These are phyloP conservation scores for Ptychoptera albimana DNA, from an alignment of 2,888 invertebrate species.

Conservation along the genomic window DNA sequence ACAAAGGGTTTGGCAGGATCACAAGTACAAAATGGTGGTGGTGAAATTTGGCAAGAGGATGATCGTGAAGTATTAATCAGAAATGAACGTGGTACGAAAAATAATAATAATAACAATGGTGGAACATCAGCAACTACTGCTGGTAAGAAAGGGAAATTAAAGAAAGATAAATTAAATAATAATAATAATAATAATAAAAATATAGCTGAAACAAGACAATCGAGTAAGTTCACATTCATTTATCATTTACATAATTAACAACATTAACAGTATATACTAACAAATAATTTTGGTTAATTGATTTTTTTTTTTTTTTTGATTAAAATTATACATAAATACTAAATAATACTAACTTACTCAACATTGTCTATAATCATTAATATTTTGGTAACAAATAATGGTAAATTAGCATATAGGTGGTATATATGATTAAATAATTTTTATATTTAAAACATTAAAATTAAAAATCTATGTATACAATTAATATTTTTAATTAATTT, in stretches of 20 bases:
- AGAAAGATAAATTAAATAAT: conserved; percentile 20
- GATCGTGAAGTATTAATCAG: conserved; percentile 66
- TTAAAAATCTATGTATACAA: no score
- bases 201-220: background rate
- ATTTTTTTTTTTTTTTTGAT: no score
- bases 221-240: no score
- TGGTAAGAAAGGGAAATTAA: conserved; percentile 21
- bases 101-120: conserved; percentile 30
- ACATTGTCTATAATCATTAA: background rate
- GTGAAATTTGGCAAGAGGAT: conserved; percentile 64
- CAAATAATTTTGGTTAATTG: no score
- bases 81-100: conserved; percentile 62
- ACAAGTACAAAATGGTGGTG: conserved; percentile 33
- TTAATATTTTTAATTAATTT: no score
- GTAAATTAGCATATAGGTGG: no score
- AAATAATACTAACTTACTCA: background rate
- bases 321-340: no score
- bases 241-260: no score
- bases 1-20: conserved; percentile 20
- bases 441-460: no score
- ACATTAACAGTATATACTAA: no score
- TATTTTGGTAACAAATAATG: background rate
- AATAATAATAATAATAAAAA: conserved; percentile 4
- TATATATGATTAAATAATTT: no score
- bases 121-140: conserved; percentile 9